Percentiles rank a stretch among this genome's conserved stretches.
Conservation (phyloP, 2,797 vertebrate genomes). For the Hypotaenidia okinawae region DNA sequence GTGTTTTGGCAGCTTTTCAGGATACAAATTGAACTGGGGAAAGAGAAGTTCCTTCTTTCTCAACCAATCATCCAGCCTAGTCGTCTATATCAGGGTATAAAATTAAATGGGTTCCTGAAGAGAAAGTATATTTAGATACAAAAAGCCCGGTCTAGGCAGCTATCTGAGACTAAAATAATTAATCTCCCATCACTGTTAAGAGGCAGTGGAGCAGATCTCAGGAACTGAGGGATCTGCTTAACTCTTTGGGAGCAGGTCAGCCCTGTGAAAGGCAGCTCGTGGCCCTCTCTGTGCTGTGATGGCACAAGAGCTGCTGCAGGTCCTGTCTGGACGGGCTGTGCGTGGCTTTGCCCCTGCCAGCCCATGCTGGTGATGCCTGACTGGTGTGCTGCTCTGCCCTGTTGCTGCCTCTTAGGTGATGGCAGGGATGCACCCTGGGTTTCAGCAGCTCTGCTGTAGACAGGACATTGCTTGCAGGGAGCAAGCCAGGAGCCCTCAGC, state of each 20-base stretch:
- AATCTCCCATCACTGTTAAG: constrained; percentile 57
- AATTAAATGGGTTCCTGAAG: constrained; percentile 65
- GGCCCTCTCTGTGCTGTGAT: neutral
- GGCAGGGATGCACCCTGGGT: neutral
- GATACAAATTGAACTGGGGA: constrained; percentile 52
- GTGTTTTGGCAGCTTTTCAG: constrained; percentile 59
- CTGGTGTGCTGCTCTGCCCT: neutral
- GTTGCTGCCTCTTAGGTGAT: neutral
- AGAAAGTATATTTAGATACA: constrained; percentile 59
- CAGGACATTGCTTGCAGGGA: fast-evolving
- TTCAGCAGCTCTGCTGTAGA: neutral
- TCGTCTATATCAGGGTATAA: constrained; percentile 60
- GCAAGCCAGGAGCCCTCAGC: neutral
- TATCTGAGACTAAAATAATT: constrained; percentile 57
- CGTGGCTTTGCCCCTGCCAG: neutral
- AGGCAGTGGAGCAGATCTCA: neutral
- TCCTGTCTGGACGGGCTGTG: neutral
- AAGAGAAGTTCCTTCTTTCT: constrained; percentile 45
- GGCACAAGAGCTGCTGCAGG: neutral
- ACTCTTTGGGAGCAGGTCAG: neutral
- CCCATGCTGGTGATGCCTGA: fast-evolving
- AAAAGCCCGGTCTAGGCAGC: constrained; percentile 43
- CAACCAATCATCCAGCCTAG: constrained; percentile 67
- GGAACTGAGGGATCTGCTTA: neutral
- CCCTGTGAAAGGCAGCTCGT: fast-evolving